phyloP scores from a whole-genome alignment of 2,888 invertebrate genomes.

The Meliscaeva auricollis region DNA sequence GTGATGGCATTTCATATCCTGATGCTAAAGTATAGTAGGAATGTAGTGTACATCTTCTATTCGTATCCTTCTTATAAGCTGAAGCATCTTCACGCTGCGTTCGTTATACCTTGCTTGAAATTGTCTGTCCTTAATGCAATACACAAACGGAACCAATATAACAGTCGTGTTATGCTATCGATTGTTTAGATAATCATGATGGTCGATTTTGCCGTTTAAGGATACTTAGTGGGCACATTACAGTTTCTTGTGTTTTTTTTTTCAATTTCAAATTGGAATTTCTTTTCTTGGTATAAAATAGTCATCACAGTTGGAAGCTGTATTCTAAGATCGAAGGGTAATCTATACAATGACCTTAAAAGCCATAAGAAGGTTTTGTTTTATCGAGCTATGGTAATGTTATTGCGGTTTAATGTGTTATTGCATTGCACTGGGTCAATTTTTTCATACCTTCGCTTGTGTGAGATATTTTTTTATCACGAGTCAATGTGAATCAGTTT shows the following conservation, averaged over 20 bases:
- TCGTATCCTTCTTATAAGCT: slow-evolving; percentile 8
- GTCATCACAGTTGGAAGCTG: slow-evolving; percentile 47
- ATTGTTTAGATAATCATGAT: slow-evolving; percentile 66
- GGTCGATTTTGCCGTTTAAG: slow-evolving; percentile 62
- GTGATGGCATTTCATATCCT: slow-evolving; percentile 75
- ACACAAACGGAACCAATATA: slow-evolving; percentile 58
- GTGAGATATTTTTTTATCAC: no score
- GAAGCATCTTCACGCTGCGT: slow-evolving; percentile 59
- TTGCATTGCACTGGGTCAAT: background rate
- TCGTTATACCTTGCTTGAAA: slow-evolving; percentile 6
- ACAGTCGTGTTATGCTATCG: slow-evolving; percentile 48
- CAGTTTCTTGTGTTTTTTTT: slow-evolving; percentile 48
- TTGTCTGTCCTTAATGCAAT: slow-evolving; percentile 31
- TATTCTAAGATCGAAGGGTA: slow-evolving; percentile 3
- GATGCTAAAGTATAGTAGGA: slow-evolving; percentile 21
- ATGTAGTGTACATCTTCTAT: background rate
- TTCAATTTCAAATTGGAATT: slow-evolving; percentile 69
- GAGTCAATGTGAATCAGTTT: no score
- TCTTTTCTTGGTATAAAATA: slow-evolving; percentile 60
- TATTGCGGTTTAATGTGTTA: background rate
- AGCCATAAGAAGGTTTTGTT: background rate
- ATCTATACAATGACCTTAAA: background rate
- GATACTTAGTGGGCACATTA: slow-evolving; percentile 61
- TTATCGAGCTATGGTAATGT: slow-evolving; percentile 17
- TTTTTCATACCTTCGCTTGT: no score